A percentile compares a stretch with the other conserved stretches of the same genome.
Evolutionary conservation across 92 coral and sea anemone genomes (phyloP).

Genomic region (Paragorgia papillata): DNA sequence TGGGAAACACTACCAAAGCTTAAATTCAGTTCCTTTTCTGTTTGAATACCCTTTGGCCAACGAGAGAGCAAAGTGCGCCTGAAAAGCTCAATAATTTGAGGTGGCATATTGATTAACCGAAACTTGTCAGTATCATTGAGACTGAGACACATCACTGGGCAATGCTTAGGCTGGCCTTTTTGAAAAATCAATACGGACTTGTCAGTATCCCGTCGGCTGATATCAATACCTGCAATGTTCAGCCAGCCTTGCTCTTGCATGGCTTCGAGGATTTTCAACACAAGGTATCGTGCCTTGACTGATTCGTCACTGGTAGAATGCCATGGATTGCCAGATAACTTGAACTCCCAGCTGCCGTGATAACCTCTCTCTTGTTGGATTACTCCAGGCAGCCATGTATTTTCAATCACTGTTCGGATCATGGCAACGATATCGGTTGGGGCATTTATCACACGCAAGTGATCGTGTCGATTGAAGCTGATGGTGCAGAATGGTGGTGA

Average conservation of each 20-base stretch:
- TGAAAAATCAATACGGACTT: constrained; percentile 64
- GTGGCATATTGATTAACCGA: constrained; percentile 60
- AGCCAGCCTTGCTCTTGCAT: constrained; percentile 74
- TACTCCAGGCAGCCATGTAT: constrained; percentile 54
- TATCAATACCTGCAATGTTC: constrained; percentile 56
- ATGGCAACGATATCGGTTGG: constrained; percentile 53
- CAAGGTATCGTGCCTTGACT: constrained; percentile 63
- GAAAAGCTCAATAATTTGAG: constrained; percentile 45
- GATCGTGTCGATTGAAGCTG: constrained; percentile 60
- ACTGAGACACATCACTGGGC: constrained; percentile 69
- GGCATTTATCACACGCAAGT: constrained; percentile 55
- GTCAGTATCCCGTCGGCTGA: constrained; percentile 46
- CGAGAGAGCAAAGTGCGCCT: constrained; percentile 46
- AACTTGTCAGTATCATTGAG: constrained; percentile 62
- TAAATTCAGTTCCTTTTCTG: constrained; percentile 39
- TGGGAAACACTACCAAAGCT: constrained; percentile 45
- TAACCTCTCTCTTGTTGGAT: constrained; percentile 57
- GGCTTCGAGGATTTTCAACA: constrained; percentile 70
- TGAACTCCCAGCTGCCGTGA: constrained; percentile 72
- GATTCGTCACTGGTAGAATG: constrained; percentile 67
- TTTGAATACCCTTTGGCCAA: constrained; percentile 59
- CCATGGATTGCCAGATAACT: constrained; percentile 74
- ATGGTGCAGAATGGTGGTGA: constrained; percentile 47
- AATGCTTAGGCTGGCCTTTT: constrained; percentile 53
- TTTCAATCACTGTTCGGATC: constrained; percentile 50